Conservation (phyloP, 1,140 invertebrate genomes). For the Tribolium castaneum region DNA sequence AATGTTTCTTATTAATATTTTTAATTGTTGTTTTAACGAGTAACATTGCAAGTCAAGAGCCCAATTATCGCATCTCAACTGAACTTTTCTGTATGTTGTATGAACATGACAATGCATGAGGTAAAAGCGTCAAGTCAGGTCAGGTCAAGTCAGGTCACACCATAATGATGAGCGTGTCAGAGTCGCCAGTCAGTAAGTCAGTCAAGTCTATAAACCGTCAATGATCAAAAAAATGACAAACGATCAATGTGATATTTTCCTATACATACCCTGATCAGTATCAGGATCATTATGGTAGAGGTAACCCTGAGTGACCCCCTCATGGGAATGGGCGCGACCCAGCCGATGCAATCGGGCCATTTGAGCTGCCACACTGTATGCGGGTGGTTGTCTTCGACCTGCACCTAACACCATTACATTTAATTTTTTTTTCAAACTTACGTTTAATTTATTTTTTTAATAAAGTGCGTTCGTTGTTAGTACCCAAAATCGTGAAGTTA, state of each 20-base stretch:
- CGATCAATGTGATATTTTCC: slow-evolving; percentile 60
- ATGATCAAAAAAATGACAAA: slow-evolving; percentile 13
- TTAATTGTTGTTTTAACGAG: too few relatives aligned
- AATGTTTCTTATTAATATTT: too few relatives aligned
- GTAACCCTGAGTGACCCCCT: slow-evolving; percentile 82
- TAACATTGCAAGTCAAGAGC: too few relatives aligned
- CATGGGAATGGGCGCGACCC: slow-evolving; percentile 86
- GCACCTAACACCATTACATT: slow-evolving; percentile 58
- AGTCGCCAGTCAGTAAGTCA: slow-evolving; percentile 55
- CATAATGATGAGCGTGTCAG: slow-evolving; percentile 61
- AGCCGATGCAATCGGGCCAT: slow-evolving; percentile 81
- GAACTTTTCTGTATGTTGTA: slow-evolving; percentile 34
- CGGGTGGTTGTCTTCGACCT: slow-evolving; percentile 72
- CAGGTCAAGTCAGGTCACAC: slow-evolving; percentile 51
- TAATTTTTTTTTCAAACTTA: neutral
- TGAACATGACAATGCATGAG: slow-evolving; percentile 40
- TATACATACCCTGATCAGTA: slow-evolving; percentile 70
- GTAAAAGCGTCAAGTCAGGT: slow-evolving; percentile 31
- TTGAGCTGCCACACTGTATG: slow-evolving; percentile 83
- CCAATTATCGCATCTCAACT: neutral
- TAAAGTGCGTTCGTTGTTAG: neutral
- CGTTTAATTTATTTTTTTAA: neutral
- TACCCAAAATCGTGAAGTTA: neutral
- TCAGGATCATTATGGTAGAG: slow-evolving; percentile 78
- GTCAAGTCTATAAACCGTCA: slow-evolving; percentile 18